Evolutionary conservation across 37 sponge, comb jelly and placozoan species (phyloP).

Genomic region (Haliclona indistincta): DNA sequence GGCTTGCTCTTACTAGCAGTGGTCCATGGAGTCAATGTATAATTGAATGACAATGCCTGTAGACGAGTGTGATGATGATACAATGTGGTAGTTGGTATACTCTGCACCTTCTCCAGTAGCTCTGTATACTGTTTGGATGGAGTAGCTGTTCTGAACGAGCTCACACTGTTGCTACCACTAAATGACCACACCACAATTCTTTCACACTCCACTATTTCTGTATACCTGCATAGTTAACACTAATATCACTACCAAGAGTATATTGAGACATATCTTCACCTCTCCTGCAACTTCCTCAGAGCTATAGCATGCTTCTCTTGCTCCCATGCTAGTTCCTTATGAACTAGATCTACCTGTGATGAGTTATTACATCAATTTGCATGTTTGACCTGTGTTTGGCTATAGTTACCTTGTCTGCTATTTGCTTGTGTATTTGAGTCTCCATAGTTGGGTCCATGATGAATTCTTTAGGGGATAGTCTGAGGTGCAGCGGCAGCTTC

Average conservation of each 20-base stretch:
- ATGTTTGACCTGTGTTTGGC: neutral
- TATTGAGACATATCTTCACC: conserved; percentile 39
- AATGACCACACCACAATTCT: conserved; percentile 74
- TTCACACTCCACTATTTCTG: conserved; percentile 81
- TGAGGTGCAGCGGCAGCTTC: conserved; percentile 73
- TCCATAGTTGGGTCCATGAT: conserved; percentile 90
- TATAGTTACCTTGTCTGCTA: conserved; percentile 50
- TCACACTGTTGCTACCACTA: conserved; percentile 27
- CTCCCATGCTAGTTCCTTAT: conserved; percentile 91
- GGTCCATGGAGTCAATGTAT: conserved; percentile 14
- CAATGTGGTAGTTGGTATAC: neutral
- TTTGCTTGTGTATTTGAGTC: conserved; percentile 36
- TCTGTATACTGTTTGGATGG: conserved; percentile 53
- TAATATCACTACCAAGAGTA: neutral
- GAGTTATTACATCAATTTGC: no score
- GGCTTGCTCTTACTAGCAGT: neutral
- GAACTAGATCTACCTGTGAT: conserved; percentile 62
- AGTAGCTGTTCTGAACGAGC: conserved; percentile 41
- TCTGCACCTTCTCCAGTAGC: conserved; percentile 36
- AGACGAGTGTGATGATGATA: neutral
- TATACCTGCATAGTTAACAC: conserved; percentile 64
- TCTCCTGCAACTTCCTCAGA: conserved; percentile 60
- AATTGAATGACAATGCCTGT: neutral
- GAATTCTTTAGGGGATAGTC: conserved; percentile 68
- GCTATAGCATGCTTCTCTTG: conserved; percentile 75